A percentile compares a stretch with the other conserved stretches of the same genome.
phyloP scores from a whole-genome alignment of 2,888 invertebrate species.

The Neoscelio sp. region DNA sequence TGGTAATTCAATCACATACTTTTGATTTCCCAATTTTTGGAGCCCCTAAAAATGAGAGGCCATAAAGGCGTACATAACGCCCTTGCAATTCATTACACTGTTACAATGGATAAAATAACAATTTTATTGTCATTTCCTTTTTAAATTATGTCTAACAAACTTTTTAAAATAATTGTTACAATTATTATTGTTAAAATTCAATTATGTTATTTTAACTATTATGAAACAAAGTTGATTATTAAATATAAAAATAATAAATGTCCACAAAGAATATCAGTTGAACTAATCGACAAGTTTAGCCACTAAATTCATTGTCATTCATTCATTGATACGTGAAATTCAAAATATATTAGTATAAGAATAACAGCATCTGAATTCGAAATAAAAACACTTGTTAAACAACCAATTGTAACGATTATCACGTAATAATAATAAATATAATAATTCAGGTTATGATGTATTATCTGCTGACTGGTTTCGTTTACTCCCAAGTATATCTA shows the following conservation, averaged over 20 bases:
- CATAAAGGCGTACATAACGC: conserved; percentile 13
- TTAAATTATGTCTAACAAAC: not conserved
- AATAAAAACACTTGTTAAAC: conserved; percentile 1
- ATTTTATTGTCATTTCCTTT: conserved; percentile 27
- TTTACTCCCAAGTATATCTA: conserved; percentile 9
- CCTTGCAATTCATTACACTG: conserved; percentile 21
- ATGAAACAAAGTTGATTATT: too few relatives aligned
- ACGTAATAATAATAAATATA: conserved; percentile 31
- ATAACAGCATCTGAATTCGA: conserved; percentile 3
- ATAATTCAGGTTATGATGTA: conserved; percentile 27
- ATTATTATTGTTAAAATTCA: too few relatives aligned
- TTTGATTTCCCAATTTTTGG: conserved; percentile 47
- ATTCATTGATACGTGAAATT: too few relatives aligned
- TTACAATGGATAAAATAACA: conserved; percentile 46
- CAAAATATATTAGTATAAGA: too few relatives aligned
- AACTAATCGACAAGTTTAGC: too few relatives aligned
- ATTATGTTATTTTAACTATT: too few relatives aligned
- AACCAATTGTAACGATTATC: conserved; percentile 22
- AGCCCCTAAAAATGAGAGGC: conserved; percentile 21
- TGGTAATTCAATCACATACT: conserved; percentile 50
- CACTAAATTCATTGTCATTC: too few relatives aligned
- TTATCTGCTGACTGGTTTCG: conserved; percentile 28
- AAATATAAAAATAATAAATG: too few relatives aligned
- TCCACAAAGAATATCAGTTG: too few relatives aligned
- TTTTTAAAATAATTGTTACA: too few relatives aligned